phyloP scores from a whole-genome alignment of 30 jellyfish, hydroid and myxozoan species.

The Aurelia aurita region DNA sequence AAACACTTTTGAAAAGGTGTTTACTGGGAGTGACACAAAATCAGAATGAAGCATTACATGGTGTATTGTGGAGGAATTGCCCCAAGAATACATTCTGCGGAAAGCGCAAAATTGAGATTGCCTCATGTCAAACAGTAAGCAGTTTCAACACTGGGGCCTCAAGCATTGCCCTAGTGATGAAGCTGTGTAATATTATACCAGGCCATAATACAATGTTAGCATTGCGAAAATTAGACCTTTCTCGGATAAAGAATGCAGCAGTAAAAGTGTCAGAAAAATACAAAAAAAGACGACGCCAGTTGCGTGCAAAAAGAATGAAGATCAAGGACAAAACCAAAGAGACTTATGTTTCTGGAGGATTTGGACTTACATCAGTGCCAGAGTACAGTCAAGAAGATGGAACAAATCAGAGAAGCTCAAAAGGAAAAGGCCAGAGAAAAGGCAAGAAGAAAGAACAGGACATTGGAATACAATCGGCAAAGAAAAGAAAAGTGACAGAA shows the following conservation, averaged over 20 bases:
- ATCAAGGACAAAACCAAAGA: too few species aligned
- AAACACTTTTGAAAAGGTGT: slow-evolving; percentile 42
- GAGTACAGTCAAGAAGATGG: too few species aligned
- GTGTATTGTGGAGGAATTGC: slow-evolving; percentile 56
- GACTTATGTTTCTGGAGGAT: too few species aligned
- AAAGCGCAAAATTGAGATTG: slow-evolving; percentile 6
- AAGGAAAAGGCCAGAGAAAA: neutral
- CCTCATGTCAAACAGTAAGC: neutral
- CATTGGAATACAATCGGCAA: neutral
- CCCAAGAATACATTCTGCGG: slow-evolving; percentile 39
- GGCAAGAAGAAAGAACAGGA: too few species aligned
- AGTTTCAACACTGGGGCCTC: slow-evolving; percentile 13
- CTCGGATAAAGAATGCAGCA: slow-evolving; percentile 20
- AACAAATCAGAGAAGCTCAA: too few species aligned
- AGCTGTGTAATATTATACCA: neutral
- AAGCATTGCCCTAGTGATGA: neutral
- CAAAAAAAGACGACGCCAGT: slow-evolving; percentile 17
- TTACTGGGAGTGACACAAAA: slow-evolving; percentile 53
- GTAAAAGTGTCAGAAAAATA: slow-evolving; percentile 15
- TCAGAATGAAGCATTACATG: too few species aligned
- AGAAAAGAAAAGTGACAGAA: neutral
- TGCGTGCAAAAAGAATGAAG: slow-evolving; percentile 7
- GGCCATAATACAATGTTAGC: neutral
- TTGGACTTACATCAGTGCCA: too few species aligned
- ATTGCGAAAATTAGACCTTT: neutral